Evolutionary conservation across 1,140 invertebrate genomes (phyloP), one percentile per base, ranked within the genome.

Genomic region (Conus betulinus): DNA sequence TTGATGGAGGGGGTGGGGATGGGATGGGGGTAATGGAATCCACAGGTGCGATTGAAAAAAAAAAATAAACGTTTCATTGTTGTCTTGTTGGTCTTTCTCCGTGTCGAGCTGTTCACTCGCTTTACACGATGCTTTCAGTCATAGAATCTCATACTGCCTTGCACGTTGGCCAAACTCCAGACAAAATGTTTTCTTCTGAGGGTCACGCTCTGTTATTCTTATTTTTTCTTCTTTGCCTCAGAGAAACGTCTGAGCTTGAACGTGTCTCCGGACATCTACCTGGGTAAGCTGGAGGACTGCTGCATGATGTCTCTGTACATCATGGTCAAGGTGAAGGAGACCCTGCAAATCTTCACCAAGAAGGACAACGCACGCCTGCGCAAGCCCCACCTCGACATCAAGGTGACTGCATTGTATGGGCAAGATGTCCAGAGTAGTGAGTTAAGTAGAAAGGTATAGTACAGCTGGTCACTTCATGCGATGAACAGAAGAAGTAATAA

Each of bases 341-440:
- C 97, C 0, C 97, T 97, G 81, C 98, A 97, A 93, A 97, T 98
- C 92, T 98, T 98, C 93, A 98, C 97, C 92, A 97, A 97, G 0
- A 97, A 98, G 95, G 98, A 98, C 92, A 98, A 98, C 94, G 98
- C 98, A 93, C 96, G 98, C 90, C 97, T 98, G 5, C 95, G 97
- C 27, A 98, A 98, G 93, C 98, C 98, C 0, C 98, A 98, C 93
- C 98, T 99, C 67, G 97, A 97, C 94, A 97, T 99, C 87, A 96
- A 96, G 91, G 97, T 97, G 57, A 60, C 57, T 60, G 57, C 4
- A 0, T 0, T 60, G 39, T 39, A 39, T 39, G 0, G 39, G 39
- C 60, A 15, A 67, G 60, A 2, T 67, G 60, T 67, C 60, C 11
- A 15, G 20, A 2, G 13, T 23, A 23, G 13, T 67, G 13, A 15